Base-by-base conservation (phyloP, 2,113 vertebrate species). In the Progne subis region DNA sequence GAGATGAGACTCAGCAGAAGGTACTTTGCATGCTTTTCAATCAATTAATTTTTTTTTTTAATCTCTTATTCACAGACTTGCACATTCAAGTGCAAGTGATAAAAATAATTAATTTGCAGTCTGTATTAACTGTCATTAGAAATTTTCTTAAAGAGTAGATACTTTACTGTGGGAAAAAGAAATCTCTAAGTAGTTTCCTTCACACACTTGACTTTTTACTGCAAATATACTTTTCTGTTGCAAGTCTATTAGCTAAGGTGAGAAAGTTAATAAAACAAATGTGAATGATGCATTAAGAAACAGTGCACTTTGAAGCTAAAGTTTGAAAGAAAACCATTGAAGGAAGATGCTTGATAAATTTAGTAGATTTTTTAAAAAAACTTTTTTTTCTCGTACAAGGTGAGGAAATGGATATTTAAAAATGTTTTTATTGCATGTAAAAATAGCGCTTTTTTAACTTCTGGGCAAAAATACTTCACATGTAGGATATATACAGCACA, bases 401-500 rank as follows among this genome's bases (percentile, higher is more conserved):
- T 21, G 20, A n/a, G 26, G 65, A 90, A 85, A 80, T 21, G 31
- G 26, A 13, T 68, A 63, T 82, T 85, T 82, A 50, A 15, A 94
- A 72, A 53, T 83, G 8, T 59, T 55, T 82, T 71, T 88, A 82
- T 5, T 80, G 29, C 53, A 72, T 31, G 8, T 80, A 49, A 91
- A 94, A 83, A 91, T 55, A 80, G 34, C 32, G 82, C 63, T 69
- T 78, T 86, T 86, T 79, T 64, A 87, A 90, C 32, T 80, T 83
- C 49, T 72, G 44, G 44, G 32, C 16, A 71, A 77, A 94, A 91
- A 76, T 83, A 60, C 20, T 69, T 89, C 55, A n/a, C 8, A 3
- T 76, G 15, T 79, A 59, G 32, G 39, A 68, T 72, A 91, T 23
- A 72, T 18, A 50, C 15, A 86, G 53, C 29, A 80, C n/a, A 52